These are phyloP conservation scores for Cygnus buccinator DNA, from an alignment of 2,113 vertebrate genomes.

Conservation along the genomic window DNA sequence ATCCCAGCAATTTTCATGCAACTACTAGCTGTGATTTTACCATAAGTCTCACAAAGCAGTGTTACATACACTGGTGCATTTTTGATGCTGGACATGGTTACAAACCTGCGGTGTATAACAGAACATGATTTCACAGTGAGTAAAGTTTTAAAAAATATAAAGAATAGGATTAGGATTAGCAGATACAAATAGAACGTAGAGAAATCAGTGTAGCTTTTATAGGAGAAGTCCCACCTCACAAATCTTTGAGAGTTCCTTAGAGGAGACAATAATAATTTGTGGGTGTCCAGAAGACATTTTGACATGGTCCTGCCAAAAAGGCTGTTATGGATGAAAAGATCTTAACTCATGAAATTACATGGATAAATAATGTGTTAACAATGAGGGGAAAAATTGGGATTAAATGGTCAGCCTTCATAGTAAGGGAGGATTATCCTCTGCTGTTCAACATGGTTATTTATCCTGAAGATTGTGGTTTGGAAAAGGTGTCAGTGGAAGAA, in stretches of 20 bases:
- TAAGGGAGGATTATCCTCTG: background rate
- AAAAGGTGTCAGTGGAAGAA: background rate
- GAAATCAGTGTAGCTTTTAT: background rate
- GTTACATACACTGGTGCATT: background rate
- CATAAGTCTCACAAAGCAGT: fast-evolving
- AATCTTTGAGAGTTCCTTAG: background rate
- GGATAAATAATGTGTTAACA: background rate
- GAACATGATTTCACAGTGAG: background rate
- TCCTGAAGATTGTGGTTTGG: background rate
- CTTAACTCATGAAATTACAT: background rate
- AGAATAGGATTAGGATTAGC: background rate
- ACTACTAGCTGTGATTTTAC: background rate
- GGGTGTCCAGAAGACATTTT: background rate
- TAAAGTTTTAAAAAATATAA: background rate
- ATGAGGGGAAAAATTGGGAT: background rate
- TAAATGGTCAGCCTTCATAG: background rate
- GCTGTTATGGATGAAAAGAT: background rate
- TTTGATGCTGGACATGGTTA: background rate
- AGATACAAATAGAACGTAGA: background rate
- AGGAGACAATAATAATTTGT: background rate
- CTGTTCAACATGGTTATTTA: background rate
- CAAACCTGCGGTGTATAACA: background rate
- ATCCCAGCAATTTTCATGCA: background rate
- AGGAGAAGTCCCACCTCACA: background rate
- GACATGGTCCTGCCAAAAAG: background rate